phyloP scores from a whole-genome alignment of 2,797 vertebrate genomes.

The Spheniscus humboldti region DNA sequence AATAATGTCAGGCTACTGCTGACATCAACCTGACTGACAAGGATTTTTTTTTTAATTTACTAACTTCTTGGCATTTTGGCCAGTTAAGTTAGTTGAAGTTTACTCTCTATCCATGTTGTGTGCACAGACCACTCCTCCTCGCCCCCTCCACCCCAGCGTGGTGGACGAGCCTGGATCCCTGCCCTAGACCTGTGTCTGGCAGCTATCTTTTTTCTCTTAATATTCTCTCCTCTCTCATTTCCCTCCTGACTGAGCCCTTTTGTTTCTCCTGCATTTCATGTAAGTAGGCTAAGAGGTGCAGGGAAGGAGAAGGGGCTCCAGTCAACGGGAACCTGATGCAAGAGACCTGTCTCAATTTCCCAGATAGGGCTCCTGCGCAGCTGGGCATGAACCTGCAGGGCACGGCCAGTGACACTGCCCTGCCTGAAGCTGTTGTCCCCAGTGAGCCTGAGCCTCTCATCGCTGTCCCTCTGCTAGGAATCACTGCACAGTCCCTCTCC shows the following conservation, averaged over 20 bases:
- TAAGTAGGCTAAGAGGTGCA: neutral
- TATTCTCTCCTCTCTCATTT: neutral
- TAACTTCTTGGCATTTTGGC: neutral
- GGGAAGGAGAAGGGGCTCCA: neutral
- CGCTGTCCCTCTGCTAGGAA: neutral
- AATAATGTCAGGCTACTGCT: neutral
- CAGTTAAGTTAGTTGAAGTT: neutral
- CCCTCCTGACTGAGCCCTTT: neutral
- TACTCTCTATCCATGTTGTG: rapidly evolving
- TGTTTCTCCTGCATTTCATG: neutral
- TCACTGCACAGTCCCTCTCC: neutral
- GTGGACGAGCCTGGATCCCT: neutral
- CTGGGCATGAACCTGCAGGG: rapidly evolving
- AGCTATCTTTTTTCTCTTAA: neutral
- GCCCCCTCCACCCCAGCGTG: rapidly evolving
- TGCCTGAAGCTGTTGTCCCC: neutral
- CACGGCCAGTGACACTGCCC: neutral
- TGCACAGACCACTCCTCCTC: neutral
- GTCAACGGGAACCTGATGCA: neutral
- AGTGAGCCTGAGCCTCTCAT: neutral
- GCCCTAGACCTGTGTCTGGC: neutral
- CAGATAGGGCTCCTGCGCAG: neutral
- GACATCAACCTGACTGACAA: neutral
- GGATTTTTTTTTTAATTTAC: neutral
- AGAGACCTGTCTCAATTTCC: neutral